These are phyloP conservation scores for Catocala fraxini DNA, from an alignment of 2,888 invertebrate species.

Conservation along the genomic window DNA sequence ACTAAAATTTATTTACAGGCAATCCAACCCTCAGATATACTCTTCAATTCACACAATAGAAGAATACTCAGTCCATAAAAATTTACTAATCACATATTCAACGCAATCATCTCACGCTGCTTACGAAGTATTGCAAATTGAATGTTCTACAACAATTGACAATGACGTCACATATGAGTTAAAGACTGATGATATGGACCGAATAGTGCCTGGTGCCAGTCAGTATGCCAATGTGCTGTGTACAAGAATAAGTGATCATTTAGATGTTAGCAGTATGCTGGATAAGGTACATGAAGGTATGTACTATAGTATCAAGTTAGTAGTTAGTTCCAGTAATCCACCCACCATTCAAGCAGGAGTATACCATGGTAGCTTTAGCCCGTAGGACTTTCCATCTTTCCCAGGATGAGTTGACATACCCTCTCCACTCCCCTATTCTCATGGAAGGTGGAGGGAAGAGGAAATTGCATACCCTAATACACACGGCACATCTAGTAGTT, in stretches of 20 bases:
- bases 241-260: conserved; percentile 70
- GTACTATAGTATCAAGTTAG: no score
- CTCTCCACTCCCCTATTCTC: no score
- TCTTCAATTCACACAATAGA: conserved; percentile 64
- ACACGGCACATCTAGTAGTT: no score
- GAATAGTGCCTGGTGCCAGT: conserved; percentile 71
- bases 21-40: conserved; percentile 67
- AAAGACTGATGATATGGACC: conserved; percentile 69
- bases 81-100: conserved; percentile 76
- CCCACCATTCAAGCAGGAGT: no score
- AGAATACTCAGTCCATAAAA: conserved; percentile 73
- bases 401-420: no score
- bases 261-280: conserved; percentile 77
- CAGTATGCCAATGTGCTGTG: conserved; percentile 80
- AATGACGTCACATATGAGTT: conserved; percentile 70
- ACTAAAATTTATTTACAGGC: conserved; percentile 53
- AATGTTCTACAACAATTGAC: conserved; percentile 71
- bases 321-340: no score
- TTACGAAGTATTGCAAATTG: conserved; percentile 78
- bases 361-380: no score
- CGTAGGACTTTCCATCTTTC: no score
- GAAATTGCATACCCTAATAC: no score
- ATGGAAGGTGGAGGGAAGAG: no score
- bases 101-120: conserved; percentile 74
- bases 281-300: conserved; percentile 83